Evolutionary conservation across 2,888 invertebrate genomes (phyloP).

Genomic region (Cephus nigrinus): DNA sequence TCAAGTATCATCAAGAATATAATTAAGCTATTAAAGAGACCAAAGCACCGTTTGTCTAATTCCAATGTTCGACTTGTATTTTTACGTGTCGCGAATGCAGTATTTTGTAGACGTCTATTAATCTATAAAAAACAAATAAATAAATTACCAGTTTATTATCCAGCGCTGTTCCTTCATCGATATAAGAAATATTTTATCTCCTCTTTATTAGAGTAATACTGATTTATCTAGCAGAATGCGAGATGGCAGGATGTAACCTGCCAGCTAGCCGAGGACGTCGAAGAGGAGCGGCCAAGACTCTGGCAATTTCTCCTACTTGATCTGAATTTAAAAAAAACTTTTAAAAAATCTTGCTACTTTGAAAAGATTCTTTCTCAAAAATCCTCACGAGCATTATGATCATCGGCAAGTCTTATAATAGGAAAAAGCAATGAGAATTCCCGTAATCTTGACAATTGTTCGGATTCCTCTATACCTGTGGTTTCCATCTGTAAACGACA

Average conservation of each 20-base stretch:
- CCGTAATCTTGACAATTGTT: conserved; percentile 27
- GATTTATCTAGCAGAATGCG: conserved; percentile 30
- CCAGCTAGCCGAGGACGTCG: conserved; percentile 32
- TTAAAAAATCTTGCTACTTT: neutral
- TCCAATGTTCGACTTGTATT: too few relatives aligned
- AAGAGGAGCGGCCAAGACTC: conserved; percentile 34
- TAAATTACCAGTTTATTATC: too few relatives aligned
- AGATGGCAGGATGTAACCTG: conserved; percentile 44
- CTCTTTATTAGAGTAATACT: neutral
- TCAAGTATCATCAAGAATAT: too few relatives aligned
- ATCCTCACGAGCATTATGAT: conserved; percentile 33
- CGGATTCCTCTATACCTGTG: conserved; percentile 20
- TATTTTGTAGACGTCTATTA: too few relatives aligned
- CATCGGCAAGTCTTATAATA: conserved; percentile 30
- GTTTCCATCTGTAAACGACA: conserved; percentile 8
- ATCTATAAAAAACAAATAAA: too few relatives aligned
- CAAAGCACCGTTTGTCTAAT: too few relatives aligned
- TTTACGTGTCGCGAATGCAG: too few relatives aligned
- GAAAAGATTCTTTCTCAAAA: too few relatives aligned
- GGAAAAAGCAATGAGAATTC: conserved; percentile 40
- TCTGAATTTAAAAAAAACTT: conserved; percentile 18
- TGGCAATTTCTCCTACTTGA: conserved; percentile 34
- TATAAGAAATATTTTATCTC: neutral
- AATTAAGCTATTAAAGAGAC: too few relatives aligned
- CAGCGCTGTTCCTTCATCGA: too few relatives aligned